phyloP scores from a whole-genome alignment of 2,888 invertebrate species.

The Drosophila robusta region DNA sequence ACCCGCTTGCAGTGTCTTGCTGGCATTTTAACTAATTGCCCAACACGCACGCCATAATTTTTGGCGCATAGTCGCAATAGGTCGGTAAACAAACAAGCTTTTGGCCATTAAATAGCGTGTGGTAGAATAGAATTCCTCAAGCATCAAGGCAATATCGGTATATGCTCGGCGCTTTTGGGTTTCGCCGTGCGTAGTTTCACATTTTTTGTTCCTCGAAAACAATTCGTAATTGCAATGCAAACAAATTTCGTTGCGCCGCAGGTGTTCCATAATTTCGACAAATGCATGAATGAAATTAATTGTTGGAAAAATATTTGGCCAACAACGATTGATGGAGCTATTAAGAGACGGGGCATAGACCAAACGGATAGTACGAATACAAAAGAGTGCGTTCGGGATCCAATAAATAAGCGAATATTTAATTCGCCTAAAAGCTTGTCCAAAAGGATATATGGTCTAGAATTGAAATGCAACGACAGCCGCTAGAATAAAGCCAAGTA shows the following conservation, averaged over 20 bases:
- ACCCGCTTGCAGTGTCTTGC: constrained; percentile 31
- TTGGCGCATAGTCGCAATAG: constrained; percentile 53
- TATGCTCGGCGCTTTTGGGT: constrained; percentile 1
- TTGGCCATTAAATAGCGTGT: constrained; percentile 75
- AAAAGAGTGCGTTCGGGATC: background rate
- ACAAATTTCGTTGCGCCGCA: constrained; percentile 57
- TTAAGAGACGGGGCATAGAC: background rate
- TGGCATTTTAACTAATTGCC: constrained; percentile 67
- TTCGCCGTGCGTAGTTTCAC: constrained; percentile 24
- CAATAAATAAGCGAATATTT: background rate
- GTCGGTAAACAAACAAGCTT: constrained; percentile 62
- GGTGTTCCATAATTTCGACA: constrained; percentile 50
- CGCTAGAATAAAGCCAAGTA: background rate
- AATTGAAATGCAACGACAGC: no score
- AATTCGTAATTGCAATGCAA: constrained; percentile 76
- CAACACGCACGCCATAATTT: constrained; percentile 62
- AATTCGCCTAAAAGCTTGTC: background rate
- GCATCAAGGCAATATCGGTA: constrained; percentile 5
- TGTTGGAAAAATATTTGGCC: constrained; percentile 66
- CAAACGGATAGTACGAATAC: background rate
- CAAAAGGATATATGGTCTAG: background rate
- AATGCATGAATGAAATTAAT: constrained; percentile 66
- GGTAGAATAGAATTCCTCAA: constrained; percentile 55
- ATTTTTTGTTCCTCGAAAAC: constrained; percentile 20
- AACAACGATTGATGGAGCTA: constrained; percentile 47